These are phyloP conservation scores for Adelphocoris suturalis DNA, from an alignment of 2,888 invertebrate species.

Conservation along the genomic window DNA sequence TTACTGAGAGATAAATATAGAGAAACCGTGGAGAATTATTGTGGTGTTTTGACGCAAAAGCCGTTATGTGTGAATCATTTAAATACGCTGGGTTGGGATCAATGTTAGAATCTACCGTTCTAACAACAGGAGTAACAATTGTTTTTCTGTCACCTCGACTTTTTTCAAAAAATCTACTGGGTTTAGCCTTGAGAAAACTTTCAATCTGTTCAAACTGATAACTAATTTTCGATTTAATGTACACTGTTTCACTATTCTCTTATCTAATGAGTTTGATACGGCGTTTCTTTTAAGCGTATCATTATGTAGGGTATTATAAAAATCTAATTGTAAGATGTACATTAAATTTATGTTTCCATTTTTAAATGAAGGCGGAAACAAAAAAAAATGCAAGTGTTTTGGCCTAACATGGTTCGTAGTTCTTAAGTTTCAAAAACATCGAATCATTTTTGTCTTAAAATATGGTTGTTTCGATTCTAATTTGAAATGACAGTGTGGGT, in stretches of 20 bases:
- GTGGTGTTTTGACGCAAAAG: not conserved
- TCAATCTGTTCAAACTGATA: not conserved
- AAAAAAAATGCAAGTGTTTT: conserved; percentile 61
- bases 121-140: not conserved
- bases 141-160: not conserved
- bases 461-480: not conserved
- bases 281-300: not conserved
- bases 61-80: not conserved
- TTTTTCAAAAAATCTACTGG: too few relatives aligned
- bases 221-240: not conserved
- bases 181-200: too few relatives aligned
- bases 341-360: conserved; percentile 22
- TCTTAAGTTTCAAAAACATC: conserved; percentile 60
- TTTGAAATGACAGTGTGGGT: conserved; percentile 2
- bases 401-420: conserved; percentile 70
- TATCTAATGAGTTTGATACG: not conserved
- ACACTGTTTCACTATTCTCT: conserved; percentile 48
- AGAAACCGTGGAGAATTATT: too few relatives aligned
- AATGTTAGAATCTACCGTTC: conserved; percentile 13
- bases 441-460: conserved; percentile 34
- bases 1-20: too few relatives aligned
- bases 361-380: not conserved
- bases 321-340: too few relatives aligned
- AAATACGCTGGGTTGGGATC: conserved; percentile 39
- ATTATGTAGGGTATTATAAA: not conserved